Percentiles rank a stretch among this genome's conserved stretches.
Evolutionary conservation across 1,140 invertebrate genomes (phyloP).

Genomic region (Xylocopa sonorina): DNA sequence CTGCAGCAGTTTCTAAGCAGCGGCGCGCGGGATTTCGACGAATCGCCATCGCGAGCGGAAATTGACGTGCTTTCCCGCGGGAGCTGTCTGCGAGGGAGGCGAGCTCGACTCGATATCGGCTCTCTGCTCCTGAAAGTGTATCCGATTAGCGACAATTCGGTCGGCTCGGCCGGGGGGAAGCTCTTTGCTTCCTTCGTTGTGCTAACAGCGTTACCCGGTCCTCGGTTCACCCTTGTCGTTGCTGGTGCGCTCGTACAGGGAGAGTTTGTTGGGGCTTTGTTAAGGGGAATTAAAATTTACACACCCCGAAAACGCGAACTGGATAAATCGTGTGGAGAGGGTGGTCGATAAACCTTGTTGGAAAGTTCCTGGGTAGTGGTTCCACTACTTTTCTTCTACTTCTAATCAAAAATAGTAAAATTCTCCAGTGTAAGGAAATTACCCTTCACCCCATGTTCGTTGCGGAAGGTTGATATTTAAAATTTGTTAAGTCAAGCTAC

Average conservation of each 20-base stretch:
- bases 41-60: slow-evolving; percentile 47
- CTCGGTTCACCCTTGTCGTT: neutral
- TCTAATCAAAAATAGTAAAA: too few species aligned
- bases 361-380: too few species aligned
- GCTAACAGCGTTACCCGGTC: slow-evolving; percentile 26
- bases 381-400: too few species aligned
- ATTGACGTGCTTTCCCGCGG: slow-evolving; percentile 53
- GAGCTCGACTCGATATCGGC: slow-evolving; percentile 33
- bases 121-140: slow-evolving; percentile 30
- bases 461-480: too few species aligned
- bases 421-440: too few species aligned
- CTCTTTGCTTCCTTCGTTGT: slow-evolving; percentile 14
- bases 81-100: slow-evolving; percentile 20
- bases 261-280: neutral
- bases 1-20: slow-evolving; percentile 6
- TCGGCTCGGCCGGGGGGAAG: slow-evolving; percentile 8
- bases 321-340: neutral
- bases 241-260: neutral
- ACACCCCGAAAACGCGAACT: too few species aligned
- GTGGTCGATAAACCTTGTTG: neutral
- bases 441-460: too few species aligned
- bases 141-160: slow-evolving; percentile 57
- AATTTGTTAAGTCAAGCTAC: too few species aligned
- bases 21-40: slow-evolving; percentile 33
- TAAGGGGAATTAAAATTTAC: neutral